Evolutionary conservation across 2,888 invertebrate species (phyloP).

Genomic region (Stratiomys singularior): DNA sequence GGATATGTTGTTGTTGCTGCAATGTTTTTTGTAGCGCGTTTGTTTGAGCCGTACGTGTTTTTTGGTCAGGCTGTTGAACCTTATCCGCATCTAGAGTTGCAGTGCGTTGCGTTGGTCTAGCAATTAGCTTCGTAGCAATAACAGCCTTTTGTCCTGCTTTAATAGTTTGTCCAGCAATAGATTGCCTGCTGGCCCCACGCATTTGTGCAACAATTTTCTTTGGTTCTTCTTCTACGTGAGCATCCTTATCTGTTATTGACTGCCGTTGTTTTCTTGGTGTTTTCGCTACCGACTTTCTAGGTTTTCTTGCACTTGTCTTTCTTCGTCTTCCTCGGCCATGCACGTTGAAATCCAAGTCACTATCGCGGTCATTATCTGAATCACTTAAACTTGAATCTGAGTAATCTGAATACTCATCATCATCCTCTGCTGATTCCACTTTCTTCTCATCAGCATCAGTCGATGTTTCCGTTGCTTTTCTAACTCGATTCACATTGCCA

Average conservation of each 20-base stretch:
- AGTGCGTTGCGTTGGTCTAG: conserved; percentile 7
- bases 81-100: background rate
- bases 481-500: background rate
- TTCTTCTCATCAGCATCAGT: conserved; percentile 50
- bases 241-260: conserved; percentile 45
- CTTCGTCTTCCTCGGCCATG: conserved; percentile 65
- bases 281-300: conserved; percentile 39
- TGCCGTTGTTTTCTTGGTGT: conserved; percentile 51
- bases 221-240: conserved; percentile 47
- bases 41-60: conserved; percentile 6
- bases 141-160: conserved; percentile 12
- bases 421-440: conserved; percentile 52
- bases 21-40: conserved; percentile 49
- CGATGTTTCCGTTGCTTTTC: conserved; percentile 50
- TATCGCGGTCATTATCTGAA: conserved; percentile 68
- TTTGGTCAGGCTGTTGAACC: conserved; percentile 10
- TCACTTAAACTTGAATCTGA: conserved; percentile 67
- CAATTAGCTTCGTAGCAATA: background rate
- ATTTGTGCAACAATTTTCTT: conserved; percentile 4
- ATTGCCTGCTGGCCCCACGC: background rate
- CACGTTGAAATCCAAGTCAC: conserved; percentile 73
- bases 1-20: conserved; percentile 60
- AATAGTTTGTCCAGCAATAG: conserved; percentile 41
- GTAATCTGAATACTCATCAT: conserved; percentile 68
- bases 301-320: conserved; percentile 53